phyloP scores from a whole-genome alignment of 2,113 vertebrate genomes.

The Chlorodrepanis virens region DNA sequence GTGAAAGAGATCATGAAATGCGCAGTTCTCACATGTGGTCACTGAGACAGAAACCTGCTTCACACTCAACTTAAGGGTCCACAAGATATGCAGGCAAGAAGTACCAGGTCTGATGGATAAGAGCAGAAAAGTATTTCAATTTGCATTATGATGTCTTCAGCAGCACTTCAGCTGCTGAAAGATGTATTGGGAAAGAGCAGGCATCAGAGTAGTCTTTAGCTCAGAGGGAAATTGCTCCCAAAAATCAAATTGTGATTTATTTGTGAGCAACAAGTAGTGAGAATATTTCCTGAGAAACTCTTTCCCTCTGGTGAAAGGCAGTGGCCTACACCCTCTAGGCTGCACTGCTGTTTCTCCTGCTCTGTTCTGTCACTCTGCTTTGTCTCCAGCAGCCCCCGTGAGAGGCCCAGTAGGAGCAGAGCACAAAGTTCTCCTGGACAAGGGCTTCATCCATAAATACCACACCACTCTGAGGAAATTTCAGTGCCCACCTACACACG shows the following conservation, averaged over 20 bases:
- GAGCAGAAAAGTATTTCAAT: background rate
- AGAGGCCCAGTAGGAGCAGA: background rate
- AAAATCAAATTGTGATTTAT: background rate
- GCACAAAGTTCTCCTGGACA: background rate
- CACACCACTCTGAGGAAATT: background rate
- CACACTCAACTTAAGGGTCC: background rate
- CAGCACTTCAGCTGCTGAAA: background rate
- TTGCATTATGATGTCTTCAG: background rate
- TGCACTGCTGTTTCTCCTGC: background rate
- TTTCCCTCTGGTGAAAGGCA: background rate
- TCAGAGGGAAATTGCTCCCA: conserved; percentile 3
- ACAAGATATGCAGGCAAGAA: background rate
- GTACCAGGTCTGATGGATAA: background rate
- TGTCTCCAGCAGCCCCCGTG: background rate
- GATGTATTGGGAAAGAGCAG: background rate
- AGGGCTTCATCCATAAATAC: background rate
- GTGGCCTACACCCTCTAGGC: background rate
- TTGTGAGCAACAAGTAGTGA: background rate
- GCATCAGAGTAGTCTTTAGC: background rate
- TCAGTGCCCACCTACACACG: background rate
- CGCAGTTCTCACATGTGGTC: background rate
- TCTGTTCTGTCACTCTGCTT: background rate
- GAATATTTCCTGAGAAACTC: background rate
- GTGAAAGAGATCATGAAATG: background rate
- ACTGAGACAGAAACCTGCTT: background rate